Conservation (phyloP, 2,113 vertebrate species). For the Charadrius vociferus region DNA sequence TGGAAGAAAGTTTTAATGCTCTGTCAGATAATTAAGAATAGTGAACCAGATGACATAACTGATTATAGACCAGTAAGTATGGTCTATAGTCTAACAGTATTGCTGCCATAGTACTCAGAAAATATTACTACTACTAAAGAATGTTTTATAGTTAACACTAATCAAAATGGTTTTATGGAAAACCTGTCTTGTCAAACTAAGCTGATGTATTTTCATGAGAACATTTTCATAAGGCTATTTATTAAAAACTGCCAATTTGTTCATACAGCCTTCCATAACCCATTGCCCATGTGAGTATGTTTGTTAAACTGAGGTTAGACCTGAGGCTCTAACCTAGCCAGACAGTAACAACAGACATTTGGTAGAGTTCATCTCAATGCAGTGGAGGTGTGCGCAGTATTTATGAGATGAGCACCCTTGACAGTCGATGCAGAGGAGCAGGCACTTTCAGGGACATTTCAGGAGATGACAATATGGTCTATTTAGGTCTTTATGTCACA, state of each 20-base stretch:
- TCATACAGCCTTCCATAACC: neutral
- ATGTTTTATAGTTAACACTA: neutral
- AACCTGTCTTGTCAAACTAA: neutral
- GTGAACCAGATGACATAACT: neutral
- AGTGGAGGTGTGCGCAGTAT: neutral
- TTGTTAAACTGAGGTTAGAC: neutral
- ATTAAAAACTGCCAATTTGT: neutral
- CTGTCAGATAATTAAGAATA: neutral
- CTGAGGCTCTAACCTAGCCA: neutral
- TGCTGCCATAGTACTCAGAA: neutral
- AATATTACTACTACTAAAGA: neutral
- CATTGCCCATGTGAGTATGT: neutral
- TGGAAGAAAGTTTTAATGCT: neutral
- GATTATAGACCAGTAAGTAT: neutral
- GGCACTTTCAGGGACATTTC: neutral
- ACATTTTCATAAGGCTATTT: neutral
- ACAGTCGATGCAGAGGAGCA: neutral
- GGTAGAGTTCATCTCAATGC: neutral
- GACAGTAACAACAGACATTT: neutral
- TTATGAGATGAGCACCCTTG: neutral
- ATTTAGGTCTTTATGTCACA: neutral
- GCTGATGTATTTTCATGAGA: neutral
- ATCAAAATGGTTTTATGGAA: neutral
- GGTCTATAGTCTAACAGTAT: neutral
- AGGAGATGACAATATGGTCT: neutral